phyloP scores from a whole-genome alignment of 2,113 vertebrate species.

The Eretmochelys imbricata region DNA sequence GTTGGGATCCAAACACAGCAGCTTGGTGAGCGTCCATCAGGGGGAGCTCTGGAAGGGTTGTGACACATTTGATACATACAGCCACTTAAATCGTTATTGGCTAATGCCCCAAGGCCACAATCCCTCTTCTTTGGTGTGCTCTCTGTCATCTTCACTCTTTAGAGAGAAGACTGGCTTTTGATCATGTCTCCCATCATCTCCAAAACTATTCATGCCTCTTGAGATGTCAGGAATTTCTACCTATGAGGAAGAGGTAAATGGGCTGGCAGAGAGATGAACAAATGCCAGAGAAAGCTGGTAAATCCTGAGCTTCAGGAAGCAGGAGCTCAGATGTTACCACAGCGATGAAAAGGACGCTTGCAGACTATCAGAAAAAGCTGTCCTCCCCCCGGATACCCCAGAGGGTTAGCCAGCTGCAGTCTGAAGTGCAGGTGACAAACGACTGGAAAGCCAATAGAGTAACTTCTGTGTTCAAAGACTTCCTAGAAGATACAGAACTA shows the following conservation, averaged over 20 bases:
- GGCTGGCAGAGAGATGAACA: slow-evolving; percentile 8
- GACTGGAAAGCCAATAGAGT: background rate
- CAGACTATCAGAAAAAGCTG: slow-evolving; percentile 35
- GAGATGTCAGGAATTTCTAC: background rate
- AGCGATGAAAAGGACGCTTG: slow-evolving; percentile 40
- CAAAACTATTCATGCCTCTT: background rate
- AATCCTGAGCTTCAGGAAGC: slow-evolving; percentile 1
- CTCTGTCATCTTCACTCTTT: background rate
- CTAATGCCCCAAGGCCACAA: background rate
- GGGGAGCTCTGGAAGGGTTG: background rate
- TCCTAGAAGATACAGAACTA: slow-evolving; percentile 49
- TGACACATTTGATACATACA: background rate
- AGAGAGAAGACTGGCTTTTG: background rate
- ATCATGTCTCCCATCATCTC: background rate
- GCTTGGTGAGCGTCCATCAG: no score
- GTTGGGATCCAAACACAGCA: background rate
- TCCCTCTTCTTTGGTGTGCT: background rate
- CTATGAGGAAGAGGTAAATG: background rate
- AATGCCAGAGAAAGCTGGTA: background rate
- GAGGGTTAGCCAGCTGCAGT: slow-evolving; percentile 18
- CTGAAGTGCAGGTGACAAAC: slow-evolving; percentile 27
- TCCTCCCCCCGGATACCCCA: slow-evolving; percentile 51
- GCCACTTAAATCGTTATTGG: background rate
- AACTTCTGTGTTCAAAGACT: slow-evolving; percentile 12
- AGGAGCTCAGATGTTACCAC: background rate